Conservation (phyloP, 2,888 invertebrate species). For the Sarcophaga variegata region DNA sequence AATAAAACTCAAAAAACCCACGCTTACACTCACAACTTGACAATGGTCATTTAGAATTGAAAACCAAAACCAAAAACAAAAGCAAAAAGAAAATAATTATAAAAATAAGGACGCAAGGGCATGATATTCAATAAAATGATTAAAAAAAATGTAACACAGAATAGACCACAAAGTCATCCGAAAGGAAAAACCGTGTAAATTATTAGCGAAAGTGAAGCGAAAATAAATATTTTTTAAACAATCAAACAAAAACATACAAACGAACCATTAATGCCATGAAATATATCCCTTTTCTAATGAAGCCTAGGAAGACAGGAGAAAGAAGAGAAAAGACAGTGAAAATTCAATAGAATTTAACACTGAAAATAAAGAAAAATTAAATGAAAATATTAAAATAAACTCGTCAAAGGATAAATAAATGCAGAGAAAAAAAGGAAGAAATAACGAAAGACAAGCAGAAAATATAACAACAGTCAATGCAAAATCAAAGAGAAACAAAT, state of each 20-base stretch:
- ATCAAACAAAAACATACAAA: slow-evolving; percentile 34
- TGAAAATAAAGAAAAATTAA: slow-evolving; percentile 1
- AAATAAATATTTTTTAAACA: slow-evolving; percentile 61
- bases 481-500: neutral
- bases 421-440: neutral
- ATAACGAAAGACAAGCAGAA: neutral
- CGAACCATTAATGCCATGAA: neutral
- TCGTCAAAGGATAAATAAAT: slow-evolving; percentile 5
- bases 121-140: slow-evolving; percentile 47
- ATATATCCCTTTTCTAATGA: too few relatives aligned
- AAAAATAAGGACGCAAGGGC: slow-evolving; percentile 60
- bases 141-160: slow-evolving; percentile 25
- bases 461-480: too few relatives aligned
- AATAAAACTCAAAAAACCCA: too few relatives aligned
- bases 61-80: neutral
- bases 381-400: slow-evolving; percentile 12
- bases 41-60: slow-evolving; percentile 34
- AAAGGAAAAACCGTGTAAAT: slow-evolving; percentile 50
- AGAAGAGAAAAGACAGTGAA: slow-evolving; percentile 40
- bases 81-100: neutral
- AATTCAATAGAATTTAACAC: slow-evolving; percentile 16
- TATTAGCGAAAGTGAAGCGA: slow-evolving; percentile 64
- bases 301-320: neutral
- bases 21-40: slow-evolving; percentile 30
- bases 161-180: slow-evolving; percentile 48